Conservation (phyloP, 2,888 invertebrate species). For the Yponomeuta plumbellus region DNA sequence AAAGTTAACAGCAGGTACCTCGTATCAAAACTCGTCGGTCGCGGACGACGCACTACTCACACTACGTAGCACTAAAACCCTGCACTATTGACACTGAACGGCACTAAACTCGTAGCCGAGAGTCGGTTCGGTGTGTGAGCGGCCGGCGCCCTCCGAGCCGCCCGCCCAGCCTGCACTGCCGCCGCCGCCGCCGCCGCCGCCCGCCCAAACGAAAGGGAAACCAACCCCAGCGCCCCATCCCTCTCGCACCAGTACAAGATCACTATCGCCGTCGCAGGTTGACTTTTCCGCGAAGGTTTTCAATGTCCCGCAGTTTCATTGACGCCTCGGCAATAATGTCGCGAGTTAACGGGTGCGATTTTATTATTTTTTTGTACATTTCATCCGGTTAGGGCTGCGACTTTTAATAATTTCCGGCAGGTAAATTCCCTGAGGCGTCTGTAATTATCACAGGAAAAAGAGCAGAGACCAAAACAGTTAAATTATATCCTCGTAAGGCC, state of each 20-base stretch:
- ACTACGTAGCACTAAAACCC: conserved; percentile 2
- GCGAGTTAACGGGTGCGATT: neutral
- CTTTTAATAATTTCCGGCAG: neutral
- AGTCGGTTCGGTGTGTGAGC: conserved; percentile 27
- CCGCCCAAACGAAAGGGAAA: conserved; percentile 68
- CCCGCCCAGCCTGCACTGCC: conserved; percentile 37
- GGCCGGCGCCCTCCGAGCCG: conserved; percentile 36
- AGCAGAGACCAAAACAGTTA: too few relatives aligned
- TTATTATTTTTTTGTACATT: neutral
- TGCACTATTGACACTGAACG: conserved; percentile 7
- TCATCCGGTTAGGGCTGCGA: neutral
- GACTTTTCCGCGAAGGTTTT: conserved; percentile 42
- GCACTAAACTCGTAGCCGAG: neutral
- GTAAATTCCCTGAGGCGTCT: too few relatives aligned
- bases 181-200: conserved; percentile 29
- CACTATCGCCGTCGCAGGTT: conserved; percentile 35
- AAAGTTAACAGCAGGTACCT: neutral
- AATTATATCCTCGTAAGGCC: too few relatives aligned
- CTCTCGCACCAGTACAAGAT: conserved; percentile 25
- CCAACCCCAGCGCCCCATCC: conserved; percentile 43
- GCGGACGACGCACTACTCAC: neutral
- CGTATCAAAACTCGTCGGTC: neutral
- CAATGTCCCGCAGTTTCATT: conserved; percentile 62
- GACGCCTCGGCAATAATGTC: conserved; percentile 38
- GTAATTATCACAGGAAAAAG: too few relatives aligned